Base-by-base conservation (phyloP, 2,113 vertebrate genomes). In the Tragelaphus buxtoni region DNA sequence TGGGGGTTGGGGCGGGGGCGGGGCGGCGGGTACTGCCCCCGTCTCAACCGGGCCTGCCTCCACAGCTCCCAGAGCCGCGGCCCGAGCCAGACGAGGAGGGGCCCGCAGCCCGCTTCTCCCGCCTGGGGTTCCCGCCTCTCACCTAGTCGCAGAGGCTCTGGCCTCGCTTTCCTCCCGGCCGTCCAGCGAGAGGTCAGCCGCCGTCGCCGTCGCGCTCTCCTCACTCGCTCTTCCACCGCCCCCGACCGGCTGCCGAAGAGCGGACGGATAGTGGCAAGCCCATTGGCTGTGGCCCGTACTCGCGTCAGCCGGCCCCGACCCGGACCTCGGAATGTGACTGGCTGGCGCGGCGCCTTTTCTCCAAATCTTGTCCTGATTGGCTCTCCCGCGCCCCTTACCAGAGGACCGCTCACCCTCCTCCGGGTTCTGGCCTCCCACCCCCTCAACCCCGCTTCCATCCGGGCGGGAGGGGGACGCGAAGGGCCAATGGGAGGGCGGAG, bases 201-300 rank as follows among this genome's bases (percentile, higher is more conserved):
- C 83, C 69, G 47, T 95, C 35, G 65, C 92, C 65, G 94, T 77
- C 65, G 89, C 89, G 85, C 85, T 97, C 93, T 92, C 91, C 20
- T 95, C 97, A 93, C 96, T 94, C 47, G 63, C 95, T 58, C 76
- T 89, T 72, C 79, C 92, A 97, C 97, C 95, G 72, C 96, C 97
- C 95, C 84, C 88, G 96, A 47, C 94, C 90, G 77, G 97, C 96
- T 79, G 96, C 97, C 39, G 87, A 97, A 95, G 80, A 98, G 96
- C 95, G 97, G 96, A 97, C 80, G 18, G 65, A 47, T 51, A 96
- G 77, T 4, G 83, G 56, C 88, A 22, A 88, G 77, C 94, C 96
- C 96, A 98, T 98, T 97, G 98, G 98, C 96, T 90, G 58, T 14
- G 35, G 28, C 65, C 69, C 5, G 9, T 93, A 7, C 32, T 76